phyloP scores from a whole-genome alignment of 2,113 vertebrate species.

The Aramus guarauna region DNA sequence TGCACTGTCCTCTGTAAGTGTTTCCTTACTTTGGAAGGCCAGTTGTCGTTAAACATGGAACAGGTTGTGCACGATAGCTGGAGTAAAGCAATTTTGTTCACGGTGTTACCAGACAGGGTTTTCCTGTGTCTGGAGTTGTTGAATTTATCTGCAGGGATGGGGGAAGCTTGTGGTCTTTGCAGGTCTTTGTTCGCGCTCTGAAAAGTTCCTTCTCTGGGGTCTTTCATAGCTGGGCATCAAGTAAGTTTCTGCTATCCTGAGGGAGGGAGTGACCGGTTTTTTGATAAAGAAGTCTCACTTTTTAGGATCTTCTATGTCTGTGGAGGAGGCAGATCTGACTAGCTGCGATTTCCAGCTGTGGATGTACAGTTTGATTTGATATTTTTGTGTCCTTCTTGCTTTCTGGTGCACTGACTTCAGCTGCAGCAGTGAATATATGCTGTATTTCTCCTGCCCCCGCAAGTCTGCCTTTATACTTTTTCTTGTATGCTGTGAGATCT shows the following conservation, averaged over 20 bases:
- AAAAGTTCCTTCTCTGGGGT: background rate
- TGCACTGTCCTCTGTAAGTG: background rate
- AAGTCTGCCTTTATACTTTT: background rate
- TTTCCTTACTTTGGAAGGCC: constrained; percentile 10
- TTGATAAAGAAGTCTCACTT: background rate
- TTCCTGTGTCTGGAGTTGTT: constrained; percentile 50
- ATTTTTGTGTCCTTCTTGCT: background rate
- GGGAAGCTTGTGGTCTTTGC: background rate
- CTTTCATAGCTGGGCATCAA: background rate
- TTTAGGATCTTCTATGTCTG: background rate
- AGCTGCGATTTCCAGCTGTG: background rate
- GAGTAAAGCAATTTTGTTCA: constrained; percentile 13
- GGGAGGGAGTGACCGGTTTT: background rate
- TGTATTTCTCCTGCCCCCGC: background rate
- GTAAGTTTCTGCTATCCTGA: background rate
- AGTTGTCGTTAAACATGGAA: background rate
- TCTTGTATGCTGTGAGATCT: background rate
- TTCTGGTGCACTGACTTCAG: background rate
- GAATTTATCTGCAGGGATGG: background rate
- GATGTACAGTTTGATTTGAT: background rate
- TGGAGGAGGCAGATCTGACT: background rate
- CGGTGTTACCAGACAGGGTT: background rate
- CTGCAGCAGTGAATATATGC: background rate
- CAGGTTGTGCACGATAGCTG: background rate
- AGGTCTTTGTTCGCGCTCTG: background rate